Base-by-base conservation (phyloP, 1,140 invertebrate species). In the Trichonephila clavipes region DNA sequence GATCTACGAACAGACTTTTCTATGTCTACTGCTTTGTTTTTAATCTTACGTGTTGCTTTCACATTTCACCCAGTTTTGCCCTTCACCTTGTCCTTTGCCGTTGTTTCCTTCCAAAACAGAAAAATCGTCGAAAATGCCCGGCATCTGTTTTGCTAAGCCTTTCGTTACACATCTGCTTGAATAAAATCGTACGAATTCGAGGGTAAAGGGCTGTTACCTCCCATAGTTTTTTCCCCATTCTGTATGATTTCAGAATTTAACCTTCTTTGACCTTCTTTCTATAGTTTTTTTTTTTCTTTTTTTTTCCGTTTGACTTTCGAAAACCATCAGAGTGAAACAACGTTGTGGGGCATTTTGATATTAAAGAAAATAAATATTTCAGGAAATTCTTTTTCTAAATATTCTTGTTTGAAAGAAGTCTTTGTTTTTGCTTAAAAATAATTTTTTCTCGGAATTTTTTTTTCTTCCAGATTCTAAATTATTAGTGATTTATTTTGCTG, bases 81-180 rank as follows among this genome's bases (percentile, higher is more conserved):
- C 91, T 92, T 92, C 86, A 92, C 91, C 91, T 92, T 92, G 91
- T 87, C 82, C 91, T 59, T 72, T 4, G 28, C 28, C 62, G 64
- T 83, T 72, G 61, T 85, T 92, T 92, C 83, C 91, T 85, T 28
- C 7, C 10, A 64, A 34, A 40, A 34, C n/a, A n/a, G 83, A 34
- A 69, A 66, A 92, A 62, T 51, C 28, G 90, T 19, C 12, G 72
- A 58, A 51, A 40, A 66, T 87, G 83, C 28, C 51, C 51, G n/a
- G 88, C 90, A 87, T 86, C 40, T 92, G 62, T 87, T 44, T 51
- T 21, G n/a, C 19, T 85, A 92, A 92, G 90, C 90, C 90, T 92
- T 92, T 92, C 81, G 90, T 59, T 85, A 66, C 91, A 72, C 91
- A 92, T 86, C 91, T 92, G 91, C 83, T 59, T 59, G 40, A 28